Evolutionary conservation across 2,797 vertebrate species (phyloP).

Genomic region (Adrianichthys oophorus): DNA sequence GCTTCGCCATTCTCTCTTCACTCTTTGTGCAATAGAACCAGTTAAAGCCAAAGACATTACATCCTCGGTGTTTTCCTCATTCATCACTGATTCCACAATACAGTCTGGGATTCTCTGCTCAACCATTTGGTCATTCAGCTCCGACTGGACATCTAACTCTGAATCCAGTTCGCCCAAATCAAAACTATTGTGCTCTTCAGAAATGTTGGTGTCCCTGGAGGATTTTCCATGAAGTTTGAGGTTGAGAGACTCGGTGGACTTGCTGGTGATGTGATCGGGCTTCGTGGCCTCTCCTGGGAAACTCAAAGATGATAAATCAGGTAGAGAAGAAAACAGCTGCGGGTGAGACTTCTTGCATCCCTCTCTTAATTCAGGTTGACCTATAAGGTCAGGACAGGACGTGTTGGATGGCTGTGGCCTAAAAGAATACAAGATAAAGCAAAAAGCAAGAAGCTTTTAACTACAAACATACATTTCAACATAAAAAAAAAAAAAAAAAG

Average conservation of each 20-base stretch:
- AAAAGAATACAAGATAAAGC: conserved; percentile 7
- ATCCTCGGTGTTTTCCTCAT: conserved; percentile 39
- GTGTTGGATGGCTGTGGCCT: conserved; percentile 46
- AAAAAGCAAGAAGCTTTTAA: too few species aligned
- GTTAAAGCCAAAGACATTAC: conserved; percentile 66
- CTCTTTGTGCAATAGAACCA: conserved; percentile 76
- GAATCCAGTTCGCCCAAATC: conserved; percentile 45
- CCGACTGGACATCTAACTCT: conserved; percentile 44
- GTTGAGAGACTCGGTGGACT: conserved; percentile 50
- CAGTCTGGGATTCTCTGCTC: conserved; percentile 62
- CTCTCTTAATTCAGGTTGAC: conserved; percentile 45
- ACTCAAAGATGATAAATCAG: conserved; percentile 74
- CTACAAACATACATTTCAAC: too few species aligned
- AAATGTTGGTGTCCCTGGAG: conserved; percentile 6
- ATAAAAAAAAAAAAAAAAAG: too few species aligned
- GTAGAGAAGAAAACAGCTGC: conserved; percentile 70
- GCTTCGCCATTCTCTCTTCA: conserved; percentile 57
- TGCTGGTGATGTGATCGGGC: conserved; percentile 18
- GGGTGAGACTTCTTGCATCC: conserved; percentile 37
- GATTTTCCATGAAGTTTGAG: conserved; percentile 21
- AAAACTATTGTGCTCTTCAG: conserved; percentile 13
- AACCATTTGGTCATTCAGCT: conserved; percentile 4
- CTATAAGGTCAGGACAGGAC: conserved; percentile 73
- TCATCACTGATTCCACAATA: conserved; percentile 67
- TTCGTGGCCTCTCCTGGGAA: conserved; percentile 12